Conservation (phyloP, 2,888 invertebrate species). For the Prionchulus punctatus region DNA sequence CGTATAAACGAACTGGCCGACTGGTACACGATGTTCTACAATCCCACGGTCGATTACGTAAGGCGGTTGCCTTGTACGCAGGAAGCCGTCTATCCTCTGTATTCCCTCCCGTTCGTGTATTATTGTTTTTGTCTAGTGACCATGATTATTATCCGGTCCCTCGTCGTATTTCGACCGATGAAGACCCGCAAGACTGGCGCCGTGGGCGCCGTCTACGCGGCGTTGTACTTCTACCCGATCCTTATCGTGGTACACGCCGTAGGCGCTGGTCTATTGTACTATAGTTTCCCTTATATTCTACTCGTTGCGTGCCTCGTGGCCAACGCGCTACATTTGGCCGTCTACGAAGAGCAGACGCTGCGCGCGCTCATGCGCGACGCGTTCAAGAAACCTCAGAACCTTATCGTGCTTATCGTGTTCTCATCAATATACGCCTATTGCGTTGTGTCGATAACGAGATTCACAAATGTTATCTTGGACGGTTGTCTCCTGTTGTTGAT, state of each 20-base stretch:
- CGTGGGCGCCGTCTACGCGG: slow-evolving; percentile 61
- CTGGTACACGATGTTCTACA: slow-evolving; percentile 89
- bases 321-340: background rate
- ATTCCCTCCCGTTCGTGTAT: slow-evolving; percentile 69
- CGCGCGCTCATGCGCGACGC: too few species aligned
- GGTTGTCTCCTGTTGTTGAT: background rate
- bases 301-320: background rate
- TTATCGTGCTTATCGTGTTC: too few species aligned
- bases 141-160: slow-evolving; percentile 60
- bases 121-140: slow-evolving; percentile 63
- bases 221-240: slow-evolving; percentile 79
- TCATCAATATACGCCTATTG: too few species aligned
- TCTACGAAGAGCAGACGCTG: background rate
- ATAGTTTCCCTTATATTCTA: background rate
- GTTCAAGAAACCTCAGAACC: too few species aligned
- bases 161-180: slow-evolving; percentile 36
- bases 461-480: background rate
- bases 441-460: too few species aligned
- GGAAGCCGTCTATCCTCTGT: slow-evolving; percentile 94
- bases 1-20: slow-evolving; percentile 63
- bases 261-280: slow-evolving; percentile 54
- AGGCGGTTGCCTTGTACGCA: slow-evolving; percentile 79
- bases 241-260: slow-evolving; percentile 68
- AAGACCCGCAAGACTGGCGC: slow-evolving; percentile 16
- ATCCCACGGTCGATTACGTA: slow-evolving; percentile 80